Evolutionary conservation across 2,797 vertebrate genomes (phyloP), one percentile per base, ranked within the genome.

Genomic region (Crossoptilon crossoptilon): DNA sequence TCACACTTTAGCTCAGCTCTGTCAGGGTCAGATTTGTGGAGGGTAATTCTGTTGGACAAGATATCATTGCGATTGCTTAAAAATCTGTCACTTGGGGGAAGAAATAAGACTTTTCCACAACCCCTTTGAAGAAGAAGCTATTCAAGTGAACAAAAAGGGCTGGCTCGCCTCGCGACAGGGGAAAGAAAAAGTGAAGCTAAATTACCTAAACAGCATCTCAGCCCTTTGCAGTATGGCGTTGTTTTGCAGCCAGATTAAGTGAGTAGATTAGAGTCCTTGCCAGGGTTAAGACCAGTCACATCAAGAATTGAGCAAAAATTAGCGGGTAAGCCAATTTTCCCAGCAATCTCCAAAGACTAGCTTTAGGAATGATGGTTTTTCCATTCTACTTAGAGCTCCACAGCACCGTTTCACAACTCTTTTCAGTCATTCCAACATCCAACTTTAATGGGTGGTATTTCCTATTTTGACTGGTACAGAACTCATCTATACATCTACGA

Each of bases 381-480:
- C 94, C 94, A 53, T 91, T 44, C 77, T 12, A 6, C 73, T 88
- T 37, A 55, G 86, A 26, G 2, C 76, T 77, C 39, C 24, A 62
- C n/a, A 2, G 82, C 82, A 70, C 59, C 22, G 85, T 55, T 94
- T 92, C 86, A 72, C 78, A 71, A 33, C 85, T 63, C 59, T 95
- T 68, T 88, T 58, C 89, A 95, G 86, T 53, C 75, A 66, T 83
- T 69, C 60, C 86, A 66, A 29, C 69, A 49, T 51, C 62, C 88
- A 83, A 66, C 68, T 94, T 78, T 90, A 64, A 81, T 29, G 86
- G 89, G 89, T 92, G 93, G 83, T 92, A 96, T 97, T 96, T 96
- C 96, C 93, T 96, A 96, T 95, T 96, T 96, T 95, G 93, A 87
- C 93, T 95, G 93, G 69, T 90, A 17, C 39, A 75, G 86, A 77